Evolutionary conservation across 2,888 invertebrate genomes (phyloP), one percentile per base, ranked within the genome.

Genomic region (Ramazzottius varieornatus): DNA sequence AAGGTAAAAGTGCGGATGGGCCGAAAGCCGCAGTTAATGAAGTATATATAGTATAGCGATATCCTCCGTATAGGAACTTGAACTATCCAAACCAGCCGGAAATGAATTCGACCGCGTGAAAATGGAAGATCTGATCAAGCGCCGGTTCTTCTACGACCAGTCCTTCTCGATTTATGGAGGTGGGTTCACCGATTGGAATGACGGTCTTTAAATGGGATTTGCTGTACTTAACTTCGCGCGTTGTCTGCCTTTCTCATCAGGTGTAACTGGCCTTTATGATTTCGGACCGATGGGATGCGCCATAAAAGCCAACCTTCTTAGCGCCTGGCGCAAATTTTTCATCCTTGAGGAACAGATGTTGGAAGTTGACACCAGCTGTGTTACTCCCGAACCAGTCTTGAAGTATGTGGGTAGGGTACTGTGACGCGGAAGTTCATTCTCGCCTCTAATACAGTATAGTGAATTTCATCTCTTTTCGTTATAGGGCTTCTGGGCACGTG

Each of bases 261-360:
- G 81, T 69, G 77, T 82, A 32, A 78, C 81, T 72, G 83, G 94
- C 0, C 89, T 94, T 73, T 96, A 88, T 77, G 98, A 99, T 78
- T 98, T 92, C 76, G 98, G 98, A 0, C 98, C 98, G 0, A 94
- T 98, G 93, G 98, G 98, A 1, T 98, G 96, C 79, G 92, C 94
- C 0, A 83, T 96, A 67, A 98, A 98, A 77, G 84, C 89, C 32
- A 98, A 99, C 75, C 83, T 99, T 74, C 80, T 99, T 34, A 84
- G 86, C 72, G 80, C 84, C 2, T 99, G 98, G 98, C 82, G 94
- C 68, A 89, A 87, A 71, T 90, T 87, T 77, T 99, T 99, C 74
- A 86, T 98, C 32, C 81, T 96, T 20, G 92, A 94, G 73, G 98
- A 99, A 75, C 89, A 92, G 75, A 96, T 99, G 94, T 79, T 98